Evolutionary conservation across 2,888 invertebrate genomes (phyloP), one percentile per base, ranked within the genome.

Genomic region (Himalopsyche japonica): DNA sequence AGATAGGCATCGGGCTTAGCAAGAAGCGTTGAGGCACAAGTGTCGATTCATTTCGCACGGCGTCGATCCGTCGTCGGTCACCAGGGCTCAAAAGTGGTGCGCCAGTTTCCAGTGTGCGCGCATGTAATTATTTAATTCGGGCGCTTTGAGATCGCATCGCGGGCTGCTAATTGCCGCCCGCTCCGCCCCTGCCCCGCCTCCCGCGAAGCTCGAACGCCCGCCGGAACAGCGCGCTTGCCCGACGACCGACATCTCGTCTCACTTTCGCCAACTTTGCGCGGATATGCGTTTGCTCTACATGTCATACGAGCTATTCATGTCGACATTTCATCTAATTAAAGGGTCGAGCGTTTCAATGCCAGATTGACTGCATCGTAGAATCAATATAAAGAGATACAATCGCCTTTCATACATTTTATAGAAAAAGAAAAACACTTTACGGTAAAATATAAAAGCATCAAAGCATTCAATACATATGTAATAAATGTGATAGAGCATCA

Each of bases 51-150:
- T 57, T 57, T 57, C 57, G 57, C 57, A 57, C 57, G 57, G 57
- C 57, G 57, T 57, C 20, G 20, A 20, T 57, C 12, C 24, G 57
- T 57, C 57, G 57, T 57, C 57, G 57, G 57, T 24, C 57, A 24
- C 20, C 57, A 20, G 57, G 57, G 7, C 57, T 57, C 57, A 24
- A 24, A 57, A 57, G 57, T 24, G 57, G 57, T 57, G 57, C 57
- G 57, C 57, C 57, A 57, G 57, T 57, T 57, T 57, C 57, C 57
- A 57, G 57, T 57, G 47, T 24, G 43, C 57, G 82, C 82, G 49
- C 78, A 82, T 84, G 81, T 80, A 84, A 84, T 84, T 84, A 84
- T 84, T 81, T 81, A 81, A 81, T 84, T 81, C 78, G 84, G 79
- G 81, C 81, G 79, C 80, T 77, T 57, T 57, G 57, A 57, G 81